A percentile compares a stretch with the other conserved stretches of the same genome.
Evolutionary conservation across 2,113 vertebrate species (phyloP).

Genomic region (Rhagologus leucostigma): DNA sequence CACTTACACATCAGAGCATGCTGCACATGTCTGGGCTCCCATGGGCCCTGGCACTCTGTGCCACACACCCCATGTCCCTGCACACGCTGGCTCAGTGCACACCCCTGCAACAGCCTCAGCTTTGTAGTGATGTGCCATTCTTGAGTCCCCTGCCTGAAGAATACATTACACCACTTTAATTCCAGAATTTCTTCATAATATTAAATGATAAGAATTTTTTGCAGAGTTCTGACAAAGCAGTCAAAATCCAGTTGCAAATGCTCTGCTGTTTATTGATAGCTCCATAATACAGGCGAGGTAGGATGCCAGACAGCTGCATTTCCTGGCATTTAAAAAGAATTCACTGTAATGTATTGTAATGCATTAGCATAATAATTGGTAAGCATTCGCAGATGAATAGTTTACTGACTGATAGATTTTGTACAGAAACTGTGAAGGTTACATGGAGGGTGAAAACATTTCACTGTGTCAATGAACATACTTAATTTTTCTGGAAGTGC

Average conservation of each 20-base stretch:
- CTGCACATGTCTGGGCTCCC: background rate
- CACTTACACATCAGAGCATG: fast-evolving
- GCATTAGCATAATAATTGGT: constrained; percentile 87
- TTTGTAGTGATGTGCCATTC: background rate
- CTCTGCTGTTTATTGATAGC: constrained; percentile 66
- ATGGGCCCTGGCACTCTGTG: background rate
- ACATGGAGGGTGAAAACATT: constrained; percentile 83
- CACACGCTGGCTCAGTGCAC: background rate
- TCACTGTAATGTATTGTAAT: constrained; percentile 79
- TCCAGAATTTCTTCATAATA: background rate
- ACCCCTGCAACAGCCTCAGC: background rate
- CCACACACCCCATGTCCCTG: fast-evolving
- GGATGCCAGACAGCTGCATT: constrained; percentile 75
- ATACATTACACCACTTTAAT: background rate
- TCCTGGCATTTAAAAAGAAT: constrained; percentile 76
- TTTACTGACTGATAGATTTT: constrained; percentile 86
- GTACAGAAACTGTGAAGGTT: constrained; percentile 83
- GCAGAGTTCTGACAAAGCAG: constrained; percentile 23
- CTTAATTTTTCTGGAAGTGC: constrained; percentile 84
- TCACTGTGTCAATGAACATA: constrained; percentile 84
- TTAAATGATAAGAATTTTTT: background rate
- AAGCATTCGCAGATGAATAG: constrained; percentile 83
- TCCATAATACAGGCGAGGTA: constrained; percentile 46
- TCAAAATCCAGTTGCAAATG: constrained; percentile 59
- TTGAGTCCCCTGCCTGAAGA: background rate